A percentile compares a stretch with the other conserved stretches of the same genome.
Conservation (phyloP, 2,113 vertebrate species). For the Thymallus thymallus region DNA sequence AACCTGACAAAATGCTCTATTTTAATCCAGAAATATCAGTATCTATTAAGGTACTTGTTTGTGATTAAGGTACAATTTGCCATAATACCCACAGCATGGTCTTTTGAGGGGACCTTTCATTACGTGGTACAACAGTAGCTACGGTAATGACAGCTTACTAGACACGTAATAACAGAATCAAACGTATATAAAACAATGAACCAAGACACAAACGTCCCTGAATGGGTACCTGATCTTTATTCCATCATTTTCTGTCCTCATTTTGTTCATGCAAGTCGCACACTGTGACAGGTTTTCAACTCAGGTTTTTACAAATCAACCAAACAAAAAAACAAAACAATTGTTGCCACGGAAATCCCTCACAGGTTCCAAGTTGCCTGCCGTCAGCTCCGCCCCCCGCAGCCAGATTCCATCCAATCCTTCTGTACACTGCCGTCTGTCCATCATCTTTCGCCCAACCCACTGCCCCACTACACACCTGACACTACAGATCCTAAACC, state of each 20-base stretch:
- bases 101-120: neutral
- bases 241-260: constrained; percentile 45
- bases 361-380: constrained; percentile 44
- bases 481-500: constrained; percentile 30
- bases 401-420: constrained; percentile 32
- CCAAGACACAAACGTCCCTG: constrained; percentile 12
- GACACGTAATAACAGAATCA: neutral
- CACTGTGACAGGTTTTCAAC: constrained; percentile 53
- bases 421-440: constrained; percentile 13
- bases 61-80: no score
- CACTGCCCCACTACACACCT: constrained; percentile 18
- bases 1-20: no score
- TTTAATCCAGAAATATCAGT: no score
- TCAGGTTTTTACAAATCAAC: constrained; percentile 30
- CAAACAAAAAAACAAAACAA: neutral
- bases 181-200: constrained; percentile 1
- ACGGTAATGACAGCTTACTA: neutral
- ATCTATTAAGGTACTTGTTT: no score
- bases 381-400: constrained; percentile 28
- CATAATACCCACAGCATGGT: no score
- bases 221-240: constrained; percentile 48
- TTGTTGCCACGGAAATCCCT: constrained; percentile 36
- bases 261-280: constrained; percentile 52
- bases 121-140: no score
- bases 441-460: constrained; percentile 20